Evolutionary conservation across 2,113 vertebrate species (phyloP).

Genomic region (Hystrix cristata): DNA sequence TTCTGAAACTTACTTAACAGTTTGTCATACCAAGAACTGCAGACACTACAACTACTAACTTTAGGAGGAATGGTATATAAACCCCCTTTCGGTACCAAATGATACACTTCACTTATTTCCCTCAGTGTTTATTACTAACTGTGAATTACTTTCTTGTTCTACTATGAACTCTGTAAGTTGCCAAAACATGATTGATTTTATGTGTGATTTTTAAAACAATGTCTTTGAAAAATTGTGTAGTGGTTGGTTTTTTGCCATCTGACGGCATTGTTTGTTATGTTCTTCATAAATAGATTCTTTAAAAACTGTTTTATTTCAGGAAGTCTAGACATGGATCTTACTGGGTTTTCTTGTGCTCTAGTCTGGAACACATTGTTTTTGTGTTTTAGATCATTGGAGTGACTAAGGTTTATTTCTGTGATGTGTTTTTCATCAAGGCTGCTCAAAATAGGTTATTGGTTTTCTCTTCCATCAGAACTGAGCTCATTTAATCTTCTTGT

Average conservation of each 20-base stretch:
- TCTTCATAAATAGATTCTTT: neutral
- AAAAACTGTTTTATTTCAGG: neutral
- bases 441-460: neutral
- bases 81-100: neutral
- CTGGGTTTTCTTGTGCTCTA: neutral
- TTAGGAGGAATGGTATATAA: neutral
- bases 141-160: neutral
- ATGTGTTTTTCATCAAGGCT: neutral
- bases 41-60: neutral
- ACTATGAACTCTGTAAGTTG: neutral
- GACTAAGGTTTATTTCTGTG: neutral
- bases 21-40: neutral
- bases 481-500: neutral
- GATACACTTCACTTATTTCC: neutral
- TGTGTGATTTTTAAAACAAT: neutral
- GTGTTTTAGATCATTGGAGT: neutral
- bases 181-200: neutral
- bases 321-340: neutral
- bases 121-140: conserved; percentile 31
- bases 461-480: neutral
- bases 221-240: conserved; percentile 13
- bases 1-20: conserved; percentile 11
- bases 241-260: neutral
- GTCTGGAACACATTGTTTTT: neutral
- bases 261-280: neutral